A percentile compares a stretch with the other conserved stretches of the same genome.
Conservation (phyloP, 1,140 invertebrate species). For the Leguminivora glycinivorella region DNA sequence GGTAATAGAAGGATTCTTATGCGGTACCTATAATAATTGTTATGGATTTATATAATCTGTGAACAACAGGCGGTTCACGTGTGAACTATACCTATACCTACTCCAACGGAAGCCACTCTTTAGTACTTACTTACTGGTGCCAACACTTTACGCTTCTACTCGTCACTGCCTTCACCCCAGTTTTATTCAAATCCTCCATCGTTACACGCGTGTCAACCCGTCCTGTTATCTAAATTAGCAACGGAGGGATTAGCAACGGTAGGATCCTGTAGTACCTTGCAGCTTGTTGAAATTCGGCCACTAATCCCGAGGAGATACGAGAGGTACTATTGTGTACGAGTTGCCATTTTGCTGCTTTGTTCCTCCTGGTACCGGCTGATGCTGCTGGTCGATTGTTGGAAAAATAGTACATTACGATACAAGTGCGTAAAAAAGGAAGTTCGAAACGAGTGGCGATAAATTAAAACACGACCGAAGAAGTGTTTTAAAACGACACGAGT, state of each 20-base stretch:
- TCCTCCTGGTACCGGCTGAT: neutral
- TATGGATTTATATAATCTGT: too few relatives aligned
- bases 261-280: constrained; percentile 37
- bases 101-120: too few relatives aligned
- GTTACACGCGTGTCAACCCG: neutral
- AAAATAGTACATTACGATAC: too few relatives aligned
- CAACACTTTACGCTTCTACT: neutral
- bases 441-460: too few relatives aligned
- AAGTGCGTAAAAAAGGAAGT: too few relatives aligned
- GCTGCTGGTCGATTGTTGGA: neutral
- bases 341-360: constrained; percentile 41
- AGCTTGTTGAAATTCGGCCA: constrained; percentile 19
- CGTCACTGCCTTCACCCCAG: neutral
- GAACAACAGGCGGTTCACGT: too few relatives aligned
- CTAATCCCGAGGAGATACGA: constrained; percentile 28
- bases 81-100: too few relatives aligned
- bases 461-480: too few relatives aligned
- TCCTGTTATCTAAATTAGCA: constrained; percentile 60
- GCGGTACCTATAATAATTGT: too few relatives aligned
- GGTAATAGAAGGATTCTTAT: too few relatives aligned
- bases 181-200: neutral
- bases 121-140: too few relatives aligned
- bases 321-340: constrained; percentile 29
- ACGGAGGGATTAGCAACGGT: constrained; percentile 56
- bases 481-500: too few relatives aligned